phyloP scores from a whole-genome alignment of 2,113 vertebrate species.

The Capra hircus region DNA sequence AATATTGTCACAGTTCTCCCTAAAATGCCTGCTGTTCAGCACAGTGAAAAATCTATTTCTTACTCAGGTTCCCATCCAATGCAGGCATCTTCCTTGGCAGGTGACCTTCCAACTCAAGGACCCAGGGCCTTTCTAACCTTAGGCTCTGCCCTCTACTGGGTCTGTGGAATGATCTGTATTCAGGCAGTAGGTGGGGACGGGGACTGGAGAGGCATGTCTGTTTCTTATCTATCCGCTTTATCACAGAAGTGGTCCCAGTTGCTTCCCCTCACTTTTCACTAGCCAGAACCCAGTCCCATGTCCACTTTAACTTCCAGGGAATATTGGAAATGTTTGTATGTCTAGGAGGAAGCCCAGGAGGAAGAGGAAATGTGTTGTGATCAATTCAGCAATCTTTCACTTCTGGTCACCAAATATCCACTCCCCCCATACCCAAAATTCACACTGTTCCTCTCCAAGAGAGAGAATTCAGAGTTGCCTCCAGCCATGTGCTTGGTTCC shows the following conservation, averaged over 20 bases:
- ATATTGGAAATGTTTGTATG: not conserved
- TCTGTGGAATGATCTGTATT: not conserved
- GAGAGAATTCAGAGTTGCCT: not conserved
- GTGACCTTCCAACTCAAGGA: not conserved
- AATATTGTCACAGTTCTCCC: not conserved
- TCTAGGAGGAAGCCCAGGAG: not conserved
- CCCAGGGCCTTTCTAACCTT: not conserved
- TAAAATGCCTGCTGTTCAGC: not conserved
- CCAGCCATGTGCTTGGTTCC: not conserved
- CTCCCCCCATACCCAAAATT: not conserved
- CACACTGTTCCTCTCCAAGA: not conserved
- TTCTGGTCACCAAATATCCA: not conserved
- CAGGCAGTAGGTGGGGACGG: not conserved
- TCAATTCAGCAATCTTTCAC: not conserved
- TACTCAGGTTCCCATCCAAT: not conserved
- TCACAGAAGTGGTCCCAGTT: not conserved
- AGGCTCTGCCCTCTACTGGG: not conserved
- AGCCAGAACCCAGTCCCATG: not conserved
- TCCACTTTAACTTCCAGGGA: not conserved
- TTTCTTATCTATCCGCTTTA: not conserved
- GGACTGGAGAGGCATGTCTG: not conserved
- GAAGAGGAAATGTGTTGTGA: not conserved
- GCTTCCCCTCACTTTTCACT: not conserved
- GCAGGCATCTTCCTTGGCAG: not conserved
- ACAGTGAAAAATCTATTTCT: not conserved